Evolutionary conservation across 2,113 vertebrate genomes (phyloP), one percentile per base, ranked within the genome.

Genomic region (Ophthalmolycus amberensis): DNA sequence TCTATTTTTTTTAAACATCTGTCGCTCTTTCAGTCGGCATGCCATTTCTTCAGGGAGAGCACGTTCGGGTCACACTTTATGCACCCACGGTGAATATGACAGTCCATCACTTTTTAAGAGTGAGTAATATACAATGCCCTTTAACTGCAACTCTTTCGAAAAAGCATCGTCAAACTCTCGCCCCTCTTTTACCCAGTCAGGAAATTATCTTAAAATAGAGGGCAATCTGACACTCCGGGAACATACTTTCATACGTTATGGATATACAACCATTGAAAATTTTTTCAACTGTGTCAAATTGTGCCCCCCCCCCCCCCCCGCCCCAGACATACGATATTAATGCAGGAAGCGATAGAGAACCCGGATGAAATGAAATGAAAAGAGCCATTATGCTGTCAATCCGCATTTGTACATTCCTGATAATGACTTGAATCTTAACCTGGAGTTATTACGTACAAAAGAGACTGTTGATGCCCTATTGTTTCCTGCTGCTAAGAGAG

Each of bases 1-100:
- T 87, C 76, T 34, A 65, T 46, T 46, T 46, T 48, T 48, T 48
- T 18, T 18, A 85, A 80, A 91, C 85, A 93, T 89, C 84, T 89
- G 85, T 87, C 56, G n/a, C 77, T 66, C 79, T 75, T 82, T 56
- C 71, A 89, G 80, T 52, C 71, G 32, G 34, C 64, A 34, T 44
- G 48, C 42, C 14, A 15, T 72, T 88, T 86, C 84, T 88, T 89
- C 80, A 72, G 72, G 69, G 64, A 56, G 74, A 75, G 71, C 12
- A 76, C 7, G n/a, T 73, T 77, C 52, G 76, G 80, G 80, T 78
- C 9, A 16, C 15, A 86, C 80, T 72, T 71, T 74, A 62, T 34
- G 82, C 42, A 54, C 2, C 46, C 67, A 25, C 5, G 44, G 44
- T 69, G 73, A 62, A 44, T 67, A 54, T 77, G 75, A 84, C 84